These are phyloP conservation scores for Eurystomus glaucurus DNA, from an alignment of 2,797 vertebrate species.

Conservation along the genomic window DNA sequence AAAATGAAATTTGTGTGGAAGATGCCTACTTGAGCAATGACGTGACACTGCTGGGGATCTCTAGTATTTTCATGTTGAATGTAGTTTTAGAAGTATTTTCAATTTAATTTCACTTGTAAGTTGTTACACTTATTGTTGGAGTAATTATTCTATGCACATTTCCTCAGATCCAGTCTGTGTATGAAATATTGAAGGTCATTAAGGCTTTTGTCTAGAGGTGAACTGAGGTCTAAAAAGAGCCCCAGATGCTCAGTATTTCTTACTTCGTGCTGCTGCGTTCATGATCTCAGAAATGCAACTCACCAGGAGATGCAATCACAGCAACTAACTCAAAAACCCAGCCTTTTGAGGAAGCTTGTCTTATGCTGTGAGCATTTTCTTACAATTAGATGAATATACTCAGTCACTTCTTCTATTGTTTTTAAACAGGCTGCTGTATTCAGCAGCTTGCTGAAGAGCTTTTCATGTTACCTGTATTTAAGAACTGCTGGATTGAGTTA, in stretches of 20 bases:
- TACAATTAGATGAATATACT: not conserved
- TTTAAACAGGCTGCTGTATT: constrained; percentile 16
- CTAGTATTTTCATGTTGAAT: not conserved
- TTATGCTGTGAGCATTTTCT: not conserved
- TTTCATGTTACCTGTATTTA: constrained; percentile 41
- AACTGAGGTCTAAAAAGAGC: not conserved
- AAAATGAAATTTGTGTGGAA: not conserved
- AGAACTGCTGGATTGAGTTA: constrained; percentile 45
- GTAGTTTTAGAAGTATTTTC: not conserved
- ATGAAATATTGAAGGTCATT: not conserved
- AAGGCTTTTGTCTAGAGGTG: not conserved
- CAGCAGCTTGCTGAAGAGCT: constrained; percentile 21
- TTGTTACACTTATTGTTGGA: not conserved
- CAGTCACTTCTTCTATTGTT: constrained; percentile 26
- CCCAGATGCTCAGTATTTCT: not conserved
- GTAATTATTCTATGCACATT: accelerated
- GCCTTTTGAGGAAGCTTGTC: not conserved
- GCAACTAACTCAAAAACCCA: not conserved
- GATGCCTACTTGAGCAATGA: not conserved
- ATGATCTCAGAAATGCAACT: not conserved
- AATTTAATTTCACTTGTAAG: not conserved
- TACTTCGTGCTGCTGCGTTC: not conserved
- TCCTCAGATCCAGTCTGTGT: not conserved
- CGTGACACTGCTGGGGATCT: not conserved
- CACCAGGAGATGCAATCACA: not conserved